Evolutionary conservation across 2,113 vertebrate species (phyloP), one percentile per base, ranked within the genome.

Genomic region (Channa maculata): DNA sequence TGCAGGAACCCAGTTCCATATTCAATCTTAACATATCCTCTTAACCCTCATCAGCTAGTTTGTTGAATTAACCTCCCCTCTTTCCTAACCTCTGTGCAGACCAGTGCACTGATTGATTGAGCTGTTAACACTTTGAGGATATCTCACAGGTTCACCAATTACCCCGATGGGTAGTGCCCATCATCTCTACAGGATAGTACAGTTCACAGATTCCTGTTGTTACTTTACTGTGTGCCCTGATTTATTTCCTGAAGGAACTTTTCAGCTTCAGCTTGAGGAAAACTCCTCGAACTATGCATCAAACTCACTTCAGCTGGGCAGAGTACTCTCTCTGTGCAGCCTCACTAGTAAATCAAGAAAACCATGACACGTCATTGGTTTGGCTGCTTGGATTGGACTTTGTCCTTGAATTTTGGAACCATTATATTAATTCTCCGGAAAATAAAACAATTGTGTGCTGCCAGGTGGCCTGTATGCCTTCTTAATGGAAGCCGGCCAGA

Each of bases 291-390:
- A 53, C 53, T 66, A 24, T 65, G 33, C 53, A 65, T 65, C 53
- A 71, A 53, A 33, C 8, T 55, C 15, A 55, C 2, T 44, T 69
- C 45, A 45, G 12, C 61, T 36, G 2, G n/a, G 34, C 45, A 15
- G 14, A 48, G 34, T 65, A 38, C 34, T 65, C 34, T 8, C 57
- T 76, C 8, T 68, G 55, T 61, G 65, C 57, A 46, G 49, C 36
- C 41, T 36, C 36, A 54, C n/a, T 50, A 62, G 52, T 41, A 61
- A 39, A 54, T 68, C 64, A 46, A 9, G 41, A 62, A 3, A 49
- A 36, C 54, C 54, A 41, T 45, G 38, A 13, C 37, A 37, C 51
- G 9, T n/a, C 33, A 52, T 33, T 53, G 46, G 10, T 61, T 62
- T 62, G 34, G 57, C 36, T 62, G 34, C 15, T 15, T 54, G 9